Conservation (phyloP, 1,140 invertebrate genomes). For the Drosophila melanica region DNA sequence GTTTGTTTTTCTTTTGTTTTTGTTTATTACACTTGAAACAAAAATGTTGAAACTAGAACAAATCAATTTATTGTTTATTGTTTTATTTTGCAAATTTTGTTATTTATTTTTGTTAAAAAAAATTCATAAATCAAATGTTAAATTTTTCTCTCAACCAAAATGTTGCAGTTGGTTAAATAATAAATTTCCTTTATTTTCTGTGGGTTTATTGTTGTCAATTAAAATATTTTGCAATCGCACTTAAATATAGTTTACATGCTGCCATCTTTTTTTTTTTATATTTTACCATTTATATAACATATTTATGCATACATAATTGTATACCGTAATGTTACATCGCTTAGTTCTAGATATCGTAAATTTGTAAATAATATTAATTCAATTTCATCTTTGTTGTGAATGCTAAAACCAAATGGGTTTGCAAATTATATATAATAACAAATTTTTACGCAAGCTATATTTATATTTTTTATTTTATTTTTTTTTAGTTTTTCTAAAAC, state of each 20-base stretch:
- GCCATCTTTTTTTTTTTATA: conserved; percentile 23
- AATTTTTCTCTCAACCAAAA: neutral
- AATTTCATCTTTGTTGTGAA: conserved; percentile 41
- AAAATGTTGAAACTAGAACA: conserved; percentile 44
- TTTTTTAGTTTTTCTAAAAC: conserved; percentile 38
- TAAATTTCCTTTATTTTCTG: conserved; percentile 4
- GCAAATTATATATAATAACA: conserved; percentile 45
- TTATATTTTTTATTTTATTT: conserved; percentile 9
- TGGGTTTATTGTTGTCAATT: conserved; percentile 44
- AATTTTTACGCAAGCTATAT: conserved; percentile 47
- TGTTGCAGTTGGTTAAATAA: neutral
- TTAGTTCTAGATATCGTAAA: conserved; percentile 58
- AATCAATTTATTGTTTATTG: conserved; percentile 37
- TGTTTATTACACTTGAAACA: conserved; percentile 26
- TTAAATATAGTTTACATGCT: conserved; percentile 67
- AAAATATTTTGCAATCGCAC: conserved; percentile 55
- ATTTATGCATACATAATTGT: conserved; percentile 57
- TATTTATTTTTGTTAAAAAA: conserved; percentile 11
- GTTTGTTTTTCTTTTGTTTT: conserved; percentile 7
- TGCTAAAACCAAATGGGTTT: conserved; percentile 58
- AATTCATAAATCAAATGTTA: conserved; percentile 19
- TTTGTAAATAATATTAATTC: conserved; percentile 37
- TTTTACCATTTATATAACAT: conserved; percentile 71
- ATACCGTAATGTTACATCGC: conserved; percentile 63
- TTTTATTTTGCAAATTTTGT: conserved; percentile 30